Percentiles rank a stretch among this genome's conserved stretches.
Conservation (phyloP, 2,797 vertebrate species). For the Rallus crepitans region DNA sequence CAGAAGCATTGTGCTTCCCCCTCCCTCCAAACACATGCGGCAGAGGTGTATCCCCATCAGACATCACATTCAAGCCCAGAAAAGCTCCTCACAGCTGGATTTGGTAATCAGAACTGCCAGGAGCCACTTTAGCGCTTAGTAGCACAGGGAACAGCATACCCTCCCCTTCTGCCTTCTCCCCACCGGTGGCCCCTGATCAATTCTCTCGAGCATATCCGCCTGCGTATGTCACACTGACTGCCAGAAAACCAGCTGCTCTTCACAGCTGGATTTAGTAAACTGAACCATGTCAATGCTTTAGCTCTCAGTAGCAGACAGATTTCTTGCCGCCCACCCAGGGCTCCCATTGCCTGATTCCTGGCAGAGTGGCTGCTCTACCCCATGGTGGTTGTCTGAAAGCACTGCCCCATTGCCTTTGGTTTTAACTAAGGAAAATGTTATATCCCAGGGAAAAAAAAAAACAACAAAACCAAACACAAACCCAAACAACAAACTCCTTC, state of each 20-base stretch:
- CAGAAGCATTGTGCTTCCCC: neutral
- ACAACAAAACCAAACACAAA: too few relatives aligned
- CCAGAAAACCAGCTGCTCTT: slow-evolving; percentile 44
- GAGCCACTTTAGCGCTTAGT: neutral
- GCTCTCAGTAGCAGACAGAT: neutral
- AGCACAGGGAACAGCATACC: neutral
- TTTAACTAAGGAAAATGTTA: slow-evolving; percentile 2
- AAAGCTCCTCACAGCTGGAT: neutral
- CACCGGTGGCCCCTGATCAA: neutral
- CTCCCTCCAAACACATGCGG: accelerated
- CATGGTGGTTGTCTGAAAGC: neutral
- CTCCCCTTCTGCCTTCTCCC: neutral
- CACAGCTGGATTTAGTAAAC: slow-evolving; percentile 58
- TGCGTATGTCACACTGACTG: neutral
- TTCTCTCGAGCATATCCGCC: neutral
- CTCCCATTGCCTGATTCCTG: neutral
- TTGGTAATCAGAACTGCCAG: neutral
- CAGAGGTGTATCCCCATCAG: neutral
- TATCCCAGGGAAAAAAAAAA: neutral
- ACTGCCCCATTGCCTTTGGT: neutral
- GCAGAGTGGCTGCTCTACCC: neutral
- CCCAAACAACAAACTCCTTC: neutral
- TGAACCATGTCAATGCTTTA: slow-evolving; percentile 37
- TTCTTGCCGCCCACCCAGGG: slow-evolving; percentile 47
- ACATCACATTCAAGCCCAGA: neutral